Conservation (phyloP, 1,140 invertebrate species). For the Papilio helenus region DNA sequence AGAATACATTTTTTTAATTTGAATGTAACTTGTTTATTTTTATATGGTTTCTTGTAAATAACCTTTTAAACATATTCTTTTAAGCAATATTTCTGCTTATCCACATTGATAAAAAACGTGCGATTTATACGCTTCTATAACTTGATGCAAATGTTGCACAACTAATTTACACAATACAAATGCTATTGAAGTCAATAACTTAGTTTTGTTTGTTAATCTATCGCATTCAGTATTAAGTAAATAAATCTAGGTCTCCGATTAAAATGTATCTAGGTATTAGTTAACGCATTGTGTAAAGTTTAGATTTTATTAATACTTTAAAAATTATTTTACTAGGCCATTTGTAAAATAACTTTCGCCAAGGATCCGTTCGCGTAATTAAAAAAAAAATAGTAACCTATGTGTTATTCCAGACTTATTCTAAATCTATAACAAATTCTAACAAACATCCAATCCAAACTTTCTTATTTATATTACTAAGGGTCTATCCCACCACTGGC, state of each 20-base stretch:
- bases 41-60: too few species aligned
- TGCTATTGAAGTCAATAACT: constrained; percentile 1
- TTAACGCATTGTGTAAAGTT: background rate
- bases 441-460: too few species aligned
- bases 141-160: background rate
- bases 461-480: too few species aligned
- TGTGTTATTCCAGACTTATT: too few species aligned
- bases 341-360: too few species aligned
- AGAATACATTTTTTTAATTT: too few species aligned
- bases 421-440: too few species aligned
- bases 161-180: background rate
- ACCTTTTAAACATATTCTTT: background rate
- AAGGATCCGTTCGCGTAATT: too few species aligned
- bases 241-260: background rate
- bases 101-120: background rate
- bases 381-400: too few species aligned
- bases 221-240: background rate
- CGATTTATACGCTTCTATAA: too few species aligned
- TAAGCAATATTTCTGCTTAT: background rate
- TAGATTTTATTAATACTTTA: background rate
- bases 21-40: too few species aligned
- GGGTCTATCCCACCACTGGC: too few species aligned
- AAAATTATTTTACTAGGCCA: background rate
- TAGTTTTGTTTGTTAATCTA: background rate
- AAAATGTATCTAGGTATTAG: background rate